Conservation (phyloP, 2,797 vertebrate species). For the Chaunax sp. region DNA sequence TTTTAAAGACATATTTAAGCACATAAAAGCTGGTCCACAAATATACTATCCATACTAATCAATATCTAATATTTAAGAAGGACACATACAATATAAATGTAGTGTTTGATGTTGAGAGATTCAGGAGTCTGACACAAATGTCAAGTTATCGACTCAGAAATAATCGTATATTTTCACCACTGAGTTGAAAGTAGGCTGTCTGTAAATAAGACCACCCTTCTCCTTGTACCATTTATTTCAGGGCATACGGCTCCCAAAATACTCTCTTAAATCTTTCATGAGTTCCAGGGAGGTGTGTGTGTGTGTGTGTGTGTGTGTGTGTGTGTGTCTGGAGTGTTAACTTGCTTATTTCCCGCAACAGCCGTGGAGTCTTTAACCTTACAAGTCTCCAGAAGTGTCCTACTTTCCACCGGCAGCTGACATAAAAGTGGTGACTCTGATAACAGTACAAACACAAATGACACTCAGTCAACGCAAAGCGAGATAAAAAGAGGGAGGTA, state of each 20-base stretch:
- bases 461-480: conserved; percentile 34
- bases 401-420: conserved; percentile 62
- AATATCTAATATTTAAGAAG: too few relatives aligned
- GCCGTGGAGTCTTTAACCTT: conserved; percentile 75
- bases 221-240: conserved; percentile 72
- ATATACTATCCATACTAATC: too few relatives aligned
- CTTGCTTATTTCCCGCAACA: conserved; percentile 71
- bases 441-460: conserved; percentile 41
- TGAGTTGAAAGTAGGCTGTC: conserved; percentile 66
- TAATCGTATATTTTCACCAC: conserved; percentile 40
- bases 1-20: background rate
- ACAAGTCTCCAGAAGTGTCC: conserved; percentile 63
- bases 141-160: conserved; percentile 11
- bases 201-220: conserved; percentile 72
- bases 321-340: conserved; percentile 75
- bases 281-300: conserved; percentile 74
- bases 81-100: too few relatives aligned
- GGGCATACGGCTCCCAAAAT: conserved; percentile 78
- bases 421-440: conserved; percentile 58
- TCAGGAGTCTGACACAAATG: background rate
- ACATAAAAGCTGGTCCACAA: background rate
- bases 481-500: conserved; percentile 32
- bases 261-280: conserved; percentile 82
- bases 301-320: conserved; percentile 75
- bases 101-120: too few relatives aligned